phyloP scores from a whole-genome alignment of 2,888 invertebrate genomes.

The Rhaphigaster nebulosa region DNA sequence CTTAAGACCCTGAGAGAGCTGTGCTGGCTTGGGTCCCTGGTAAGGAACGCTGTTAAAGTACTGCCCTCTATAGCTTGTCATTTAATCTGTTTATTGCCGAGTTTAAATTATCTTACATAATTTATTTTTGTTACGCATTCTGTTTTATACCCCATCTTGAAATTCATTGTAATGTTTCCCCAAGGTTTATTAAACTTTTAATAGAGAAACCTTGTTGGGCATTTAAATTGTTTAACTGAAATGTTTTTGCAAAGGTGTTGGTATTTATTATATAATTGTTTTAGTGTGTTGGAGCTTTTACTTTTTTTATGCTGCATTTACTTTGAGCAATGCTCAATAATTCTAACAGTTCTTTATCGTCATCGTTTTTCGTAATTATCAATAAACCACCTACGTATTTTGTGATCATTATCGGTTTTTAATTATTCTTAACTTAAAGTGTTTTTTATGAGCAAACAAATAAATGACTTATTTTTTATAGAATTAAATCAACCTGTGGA shows the following conservation, averaged over 20 bases:
- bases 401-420: too few relatives aligned
- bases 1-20: background rate
- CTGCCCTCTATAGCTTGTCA: background rate
- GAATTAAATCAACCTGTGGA: background rate
- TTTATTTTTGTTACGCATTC: background rate
- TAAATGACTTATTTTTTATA: background rate
- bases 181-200: background rate
- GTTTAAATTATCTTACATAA: conserved; percentile 7
- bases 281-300: too few relatives aligned
- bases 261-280: too few relatives aligned
- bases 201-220: background rate
- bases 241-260: too few relatives aligned
- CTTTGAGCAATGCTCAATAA: too few relatives aligned
- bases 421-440: too few relatives aligned
- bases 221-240: background rate
- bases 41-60: background rate
- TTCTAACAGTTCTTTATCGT: too few relatives aligned
- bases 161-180: background rate
- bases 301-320: too few relatives aligned
- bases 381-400: too few relatives aligned
- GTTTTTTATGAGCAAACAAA: too few relatives aligned
- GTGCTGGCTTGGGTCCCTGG: background rate
- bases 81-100: conserved; percentile 20
- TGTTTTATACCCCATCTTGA: background rate
- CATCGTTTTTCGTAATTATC: too few relatives aligned